These are phyloP conservation scores for Crocuta crocuta DNA, from an alignment of 2,113 vertebrate species.

Conservation along the genomic window DNA sequence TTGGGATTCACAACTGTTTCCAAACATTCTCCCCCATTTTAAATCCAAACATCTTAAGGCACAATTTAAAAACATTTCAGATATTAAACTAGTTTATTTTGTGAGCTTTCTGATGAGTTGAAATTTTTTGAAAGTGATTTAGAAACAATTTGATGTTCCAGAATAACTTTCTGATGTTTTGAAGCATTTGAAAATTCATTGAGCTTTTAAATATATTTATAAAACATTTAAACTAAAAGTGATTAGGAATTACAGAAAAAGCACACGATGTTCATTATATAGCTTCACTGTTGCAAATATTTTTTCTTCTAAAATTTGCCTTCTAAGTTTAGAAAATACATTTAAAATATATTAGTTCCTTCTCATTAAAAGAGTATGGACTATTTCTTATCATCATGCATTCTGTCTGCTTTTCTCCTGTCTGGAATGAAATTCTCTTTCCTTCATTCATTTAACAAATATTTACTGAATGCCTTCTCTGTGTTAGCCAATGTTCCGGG, in stretches of 20 bases:
- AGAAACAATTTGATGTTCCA: constrained; percentile 18
- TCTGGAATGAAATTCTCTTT: neutral
- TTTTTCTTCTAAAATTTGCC: constrained; percentile 44
- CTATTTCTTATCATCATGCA: neutral
- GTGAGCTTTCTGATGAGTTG: constrained; percentile 40
- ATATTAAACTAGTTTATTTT: constrained; percentile 61
- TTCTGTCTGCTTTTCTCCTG: neutral
- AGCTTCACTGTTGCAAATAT: neutral
- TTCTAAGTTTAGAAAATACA: constrained; percentile 31
- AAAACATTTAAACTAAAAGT: constrained; percentile 49
- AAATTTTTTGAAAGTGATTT: constrained; percentile 45
- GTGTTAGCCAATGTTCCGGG: neutral
- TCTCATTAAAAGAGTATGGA: neutral
- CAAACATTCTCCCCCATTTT: neutral
- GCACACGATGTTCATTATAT: neutral
- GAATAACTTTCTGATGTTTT: constrained; percentile 58
- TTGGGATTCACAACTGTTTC: constrained; percentile 48
- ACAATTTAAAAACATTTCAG: constrained; percentile 49
- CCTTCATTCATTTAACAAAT: neutral
- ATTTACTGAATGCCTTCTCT: neutral
- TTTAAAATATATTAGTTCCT: constrained; percentile 11
- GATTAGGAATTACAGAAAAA: constrained; percentile 49
- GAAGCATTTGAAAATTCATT: constrained; percentile 51
- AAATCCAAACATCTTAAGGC: constrained; percentile 18
- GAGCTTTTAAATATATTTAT: constrained; percentile 60